Percentiles rank a stretch among this genome's conserved stretches.
These are phyloP conservation scores for Scyliorhinus canicula DNA, from an alignment of 2,797 vertebrate genomes.

Conservation along the genomic window DNA sequence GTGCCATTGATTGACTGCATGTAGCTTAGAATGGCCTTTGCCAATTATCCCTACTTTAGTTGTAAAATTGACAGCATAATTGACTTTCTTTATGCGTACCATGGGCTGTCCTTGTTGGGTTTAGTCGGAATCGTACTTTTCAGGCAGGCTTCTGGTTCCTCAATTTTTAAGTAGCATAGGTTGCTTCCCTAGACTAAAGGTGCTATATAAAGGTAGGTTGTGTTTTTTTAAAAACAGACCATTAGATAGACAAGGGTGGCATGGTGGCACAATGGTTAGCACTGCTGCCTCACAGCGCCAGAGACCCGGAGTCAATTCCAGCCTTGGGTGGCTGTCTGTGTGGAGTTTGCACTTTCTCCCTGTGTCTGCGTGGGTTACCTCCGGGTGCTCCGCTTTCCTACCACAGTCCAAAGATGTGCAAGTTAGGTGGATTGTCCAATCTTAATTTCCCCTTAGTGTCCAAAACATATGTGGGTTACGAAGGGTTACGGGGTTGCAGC, in stretches of 20 bases:
- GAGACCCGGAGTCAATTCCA: too few species aligned
- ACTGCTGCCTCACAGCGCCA: too few species aligned
- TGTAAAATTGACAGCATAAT: not conserved
- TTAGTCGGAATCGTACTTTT: not conserved
- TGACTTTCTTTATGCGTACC: not conserved
- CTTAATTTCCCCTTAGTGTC: too few species aligned
- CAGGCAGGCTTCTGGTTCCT: not conserved
- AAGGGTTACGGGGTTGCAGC: too few species aligned
- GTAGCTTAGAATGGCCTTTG: not conserved
- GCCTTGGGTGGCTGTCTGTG: too few species aligned
- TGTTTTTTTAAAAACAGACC: not conserved
- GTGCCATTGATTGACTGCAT: not conserved
- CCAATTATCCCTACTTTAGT: not conserved
- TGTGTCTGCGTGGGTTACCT: too few species aligned
- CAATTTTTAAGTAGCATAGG: not conserved
- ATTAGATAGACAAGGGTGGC: not conserved
- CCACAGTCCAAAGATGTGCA: too few species aligned
- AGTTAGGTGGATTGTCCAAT: too few species aligned
- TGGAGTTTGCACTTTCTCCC: too few species aligned
- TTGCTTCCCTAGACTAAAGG: not conserved
- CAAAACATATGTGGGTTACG: too few species aligned
- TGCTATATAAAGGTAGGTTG: not conserved
- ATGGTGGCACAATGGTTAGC: too few species aligned
- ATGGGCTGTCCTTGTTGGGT: not conserved
- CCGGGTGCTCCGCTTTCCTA: too few species aligned